Evolutionary conservation across 2,797 vertebrate genomes (phyloP).

Genomic region (Vipera ursinii): DNA sequence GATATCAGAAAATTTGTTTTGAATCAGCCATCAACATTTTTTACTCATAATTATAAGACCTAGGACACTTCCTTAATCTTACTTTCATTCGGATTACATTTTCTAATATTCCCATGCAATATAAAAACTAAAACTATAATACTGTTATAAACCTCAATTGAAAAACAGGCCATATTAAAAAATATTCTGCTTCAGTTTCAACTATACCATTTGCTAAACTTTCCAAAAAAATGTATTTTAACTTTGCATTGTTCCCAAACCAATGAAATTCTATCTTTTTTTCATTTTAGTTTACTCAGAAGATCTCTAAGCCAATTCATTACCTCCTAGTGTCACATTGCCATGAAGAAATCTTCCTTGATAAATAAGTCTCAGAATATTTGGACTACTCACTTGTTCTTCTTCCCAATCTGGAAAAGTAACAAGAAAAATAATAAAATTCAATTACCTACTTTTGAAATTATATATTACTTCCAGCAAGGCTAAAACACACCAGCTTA

Average conservation of each 20-base stretch:
- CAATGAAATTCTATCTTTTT: neutral
- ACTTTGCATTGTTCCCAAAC: neutral
- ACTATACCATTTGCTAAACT: neutral
- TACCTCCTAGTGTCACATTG: slow-evolving; percentile 98
- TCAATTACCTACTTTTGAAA: neutral
- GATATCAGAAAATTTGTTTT: slow-evolving; percentile 56
- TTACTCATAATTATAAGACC: slow-evolving; percentile 19
- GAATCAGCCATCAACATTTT: slow-evolving; percentile 52
- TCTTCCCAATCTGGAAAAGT: slow-evolving; percentile 91
- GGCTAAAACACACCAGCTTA: neutral
- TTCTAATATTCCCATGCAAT: slow-evolving; percentile 16
- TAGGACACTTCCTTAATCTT: slow-evolving; percentile 30
- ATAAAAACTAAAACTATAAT: slow-evolving; percentile 12
- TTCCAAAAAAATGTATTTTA: neutral
- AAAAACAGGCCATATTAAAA: neutral
- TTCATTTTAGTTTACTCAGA: neutral
- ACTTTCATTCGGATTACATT: slow-evolving; percentile 7
- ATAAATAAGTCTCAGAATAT: slow-evolving; percentile 97
- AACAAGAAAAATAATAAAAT: slow-evolving; percentile 10
- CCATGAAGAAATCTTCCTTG: slow-evolving; percentile 98
- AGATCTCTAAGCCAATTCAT: slow-evolving; percentile 38
- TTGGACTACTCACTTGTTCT: slow-evolving; percentile 96
- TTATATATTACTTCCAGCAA: neutral
- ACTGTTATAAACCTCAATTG: neutral
- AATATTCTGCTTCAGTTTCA: neutral